Evolutionary conservation across 2,797 vertebrate genomes (phyloP).

Genomic region (Periparus ater): DNA sequence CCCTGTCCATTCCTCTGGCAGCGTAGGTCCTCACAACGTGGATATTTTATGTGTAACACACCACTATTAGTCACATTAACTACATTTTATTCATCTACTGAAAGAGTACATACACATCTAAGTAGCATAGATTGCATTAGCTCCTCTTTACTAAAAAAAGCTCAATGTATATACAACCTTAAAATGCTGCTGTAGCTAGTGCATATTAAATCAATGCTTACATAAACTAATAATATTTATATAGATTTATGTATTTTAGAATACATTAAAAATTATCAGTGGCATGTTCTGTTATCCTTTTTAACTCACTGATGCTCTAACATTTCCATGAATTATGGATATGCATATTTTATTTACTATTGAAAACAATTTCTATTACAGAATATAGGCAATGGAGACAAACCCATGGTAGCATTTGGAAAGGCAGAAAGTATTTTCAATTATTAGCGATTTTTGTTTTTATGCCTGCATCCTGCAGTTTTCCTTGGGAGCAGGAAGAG

Average conservation of each 20-base stretch:
- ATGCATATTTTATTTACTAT: constrained; percentile 27
- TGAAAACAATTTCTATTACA: neutral
- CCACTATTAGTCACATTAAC: neutral
- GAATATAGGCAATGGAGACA: neutral
- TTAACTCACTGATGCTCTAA: constrained; percentile 9
- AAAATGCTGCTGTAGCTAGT: constrained; percentile 43
- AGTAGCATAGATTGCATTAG: constrained; percentile 39
- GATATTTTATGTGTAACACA: neutral
- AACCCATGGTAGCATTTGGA: neutral
- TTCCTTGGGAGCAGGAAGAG: neutral
- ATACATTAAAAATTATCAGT: constrained; percentile 60
- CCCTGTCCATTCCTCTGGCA: neutral
- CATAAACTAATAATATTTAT: constrained; percentile 59
- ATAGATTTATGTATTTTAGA: constrained; percentile 48
- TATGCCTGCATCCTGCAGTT: neutral
- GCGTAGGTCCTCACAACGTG: rapidly evolving
- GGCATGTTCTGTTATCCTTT: constrained; percentile 47
- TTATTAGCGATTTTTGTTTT: neutral
- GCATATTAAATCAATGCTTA: constrained; percentile 30
- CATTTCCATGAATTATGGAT: constrained; percentile 2
- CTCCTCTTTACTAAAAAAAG: constrained; percentile 64
- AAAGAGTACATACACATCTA: constrained; percentile 44
- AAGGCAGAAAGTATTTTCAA: neutral
- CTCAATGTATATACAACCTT: constrained; percentile 53
- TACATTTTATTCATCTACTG: constrained; percentile 72